Percentiles rank a stretch among this genome's conserved stretches.
phyloP scores from a whole-genome alignment of 2,797 vertebrate genomes.

The Zenarchopterus dispar region DNA sequence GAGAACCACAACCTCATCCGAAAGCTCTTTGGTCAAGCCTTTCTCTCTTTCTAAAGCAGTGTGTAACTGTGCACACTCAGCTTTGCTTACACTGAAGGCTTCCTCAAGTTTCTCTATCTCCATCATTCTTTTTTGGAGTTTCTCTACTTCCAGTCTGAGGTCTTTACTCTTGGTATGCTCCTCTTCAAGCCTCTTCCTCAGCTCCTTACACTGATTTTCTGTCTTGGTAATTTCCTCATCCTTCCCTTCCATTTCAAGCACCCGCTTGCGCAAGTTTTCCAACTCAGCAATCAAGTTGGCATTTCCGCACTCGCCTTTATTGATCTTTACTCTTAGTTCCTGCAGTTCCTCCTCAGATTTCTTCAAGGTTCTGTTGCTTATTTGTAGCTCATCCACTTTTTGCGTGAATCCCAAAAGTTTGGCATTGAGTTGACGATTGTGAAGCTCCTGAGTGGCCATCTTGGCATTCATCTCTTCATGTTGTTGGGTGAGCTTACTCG shows the following conservation, averaged over 20 bases:
- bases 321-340: constrained; percentile 90
- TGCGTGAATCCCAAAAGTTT: constrained; percentile 87
- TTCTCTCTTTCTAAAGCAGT: constrained; percentile 90
- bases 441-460: constrained; percentile 87
- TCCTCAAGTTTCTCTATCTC: constrained; percentile 93
- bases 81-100: constrained; percentile 88
- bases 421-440: constrained; percentile 88
- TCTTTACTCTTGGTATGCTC: constrained; percentile 90
- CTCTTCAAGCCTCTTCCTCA: constrained; percentile 90
- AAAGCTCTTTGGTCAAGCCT: constrained; percentile 89
- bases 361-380: constrained; percentile 87
- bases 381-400: constrained; percentile 92
- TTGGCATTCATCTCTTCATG: constrained; percentile 94
- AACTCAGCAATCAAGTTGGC: constrained; percentile 93
- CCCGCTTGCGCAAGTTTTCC: constrained; percentile 91
- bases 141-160: constrained; percentile 91
- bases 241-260: constrained; percentile 97
- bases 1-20: constrained; percentile 90
- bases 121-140: constrained; percentile 92
- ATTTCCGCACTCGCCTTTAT: constrained; percentile 92
- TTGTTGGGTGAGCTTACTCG: constrained; percentile 87
- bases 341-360: constrained; percentile 94
- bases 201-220: constrained; percentile 90
- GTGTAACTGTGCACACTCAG: constrained; percentile 88
- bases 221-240: constrained; percentile 97